Evolutionary conservation across 2,888 invertebrate genomes (phyloP).

Genomic region (Leptopilina myrica): DNA sequence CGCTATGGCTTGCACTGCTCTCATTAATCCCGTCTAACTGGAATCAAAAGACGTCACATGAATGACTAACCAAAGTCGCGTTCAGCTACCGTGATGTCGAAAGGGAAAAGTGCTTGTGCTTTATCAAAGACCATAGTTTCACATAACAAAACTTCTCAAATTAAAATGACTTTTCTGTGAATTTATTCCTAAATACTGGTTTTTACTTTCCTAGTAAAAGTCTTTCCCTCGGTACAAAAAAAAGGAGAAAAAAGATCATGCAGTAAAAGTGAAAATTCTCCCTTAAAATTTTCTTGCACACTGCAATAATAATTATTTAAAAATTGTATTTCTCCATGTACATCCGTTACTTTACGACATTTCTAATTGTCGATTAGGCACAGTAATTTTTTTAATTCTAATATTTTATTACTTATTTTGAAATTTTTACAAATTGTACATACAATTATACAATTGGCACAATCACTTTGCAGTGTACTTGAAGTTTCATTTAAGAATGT

Average conservation of each 20-base stretch:
- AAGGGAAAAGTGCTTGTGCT: constrained; percentile 32
- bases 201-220: constrained; percentile 8
- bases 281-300: too few relatives aligned
- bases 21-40: constrained; percentile 37
- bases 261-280: constrained; percentile 8
- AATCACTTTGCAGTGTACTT: not conserved
- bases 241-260: too few relatives aligned
- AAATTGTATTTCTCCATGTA: not conserved
- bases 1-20: constrained; percentile 7
- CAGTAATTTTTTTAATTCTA: not conserved
- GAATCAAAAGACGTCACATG: constrained; percentile 36
- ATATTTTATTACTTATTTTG: not conserved
- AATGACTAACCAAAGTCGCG: constrained; percentile 34
- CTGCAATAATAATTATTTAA: not conserved
- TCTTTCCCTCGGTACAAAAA: too few relatives aligned
- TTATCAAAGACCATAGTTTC: constrained; percentile 36
- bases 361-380: constrained; percentile 15
- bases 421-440: too few relatives aligned
- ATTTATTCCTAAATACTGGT: not conserved
- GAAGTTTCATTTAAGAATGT: constrained; percentile 1
- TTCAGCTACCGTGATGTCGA: constrained; percentile 30
- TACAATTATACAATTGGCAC: constrained; percentile 3
- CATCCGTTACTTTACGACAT: constrained; percentile 18
- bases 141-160: constrained; percentile 1
- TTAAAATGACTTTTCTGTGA: constrained; percentile 13